These are phyloP conservation scores for Loriculus beryllinus DNA, from an alignment of 2,797 vertebrate genomes.

Conservation along the genomic window DNA sequence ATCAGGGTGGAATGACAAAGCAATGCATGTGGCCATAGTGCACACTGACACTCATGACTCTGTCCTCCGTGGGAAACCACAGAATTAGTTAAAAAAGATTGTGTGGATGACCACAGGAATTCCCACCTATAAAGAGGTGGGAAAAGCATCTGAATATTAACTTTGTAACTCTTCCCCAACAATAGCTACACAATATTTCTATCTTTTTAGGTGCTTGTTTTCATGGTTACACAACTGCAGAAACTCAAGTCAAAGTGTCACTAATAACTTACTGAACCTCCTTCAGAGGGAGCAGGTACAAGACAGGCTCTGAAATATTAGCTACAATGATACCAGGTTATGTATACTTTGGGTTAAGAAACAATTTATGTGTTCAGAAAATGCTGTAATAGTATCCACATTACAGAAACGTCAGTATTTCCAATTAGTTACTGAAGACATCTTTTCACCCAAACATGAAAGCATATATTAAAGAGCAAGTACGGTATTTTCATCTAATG, in stretches of 20 bases:
- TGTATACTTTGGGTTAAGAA: neutral
- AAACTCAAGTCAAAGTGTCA: neutral
- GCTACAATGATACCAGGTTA: neutral
- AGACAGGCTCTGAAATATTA: neutral
- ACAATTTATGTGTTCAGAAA: neutral
- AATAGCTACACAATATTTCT: neutral
- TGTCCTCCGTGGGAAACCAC: neutral
- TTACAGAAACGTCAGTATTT: neutral
- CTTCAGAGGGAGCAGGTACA: neutral
- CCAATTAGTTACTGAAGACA: neutral
- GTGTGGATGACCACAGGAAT: neutral
- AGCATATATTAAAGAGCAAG: neutral
- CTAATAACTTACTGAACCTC: neutral
- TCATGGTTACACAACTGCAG: neutral
- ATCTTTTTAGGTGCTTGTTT: neutral
- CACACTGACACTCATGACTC: neutral
- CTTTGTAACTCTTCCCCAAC: neutral
- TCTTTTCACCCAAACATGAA: neutral
- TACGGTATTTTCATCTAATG: neutral
- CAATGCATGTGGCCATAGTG: neutral
- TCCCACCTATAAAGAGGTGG: neutral
- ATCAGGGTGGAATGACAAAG: neutral
- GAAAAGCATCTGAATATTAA: neutral
- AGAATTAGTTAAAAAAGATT: neutral
- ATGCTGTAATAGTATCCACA: neutral